These are phyloP conservation scores for Cygnus buccinator DNA, from an alignment of 2,113 vertebrate species.

Conservation along the genomic window DNA sequence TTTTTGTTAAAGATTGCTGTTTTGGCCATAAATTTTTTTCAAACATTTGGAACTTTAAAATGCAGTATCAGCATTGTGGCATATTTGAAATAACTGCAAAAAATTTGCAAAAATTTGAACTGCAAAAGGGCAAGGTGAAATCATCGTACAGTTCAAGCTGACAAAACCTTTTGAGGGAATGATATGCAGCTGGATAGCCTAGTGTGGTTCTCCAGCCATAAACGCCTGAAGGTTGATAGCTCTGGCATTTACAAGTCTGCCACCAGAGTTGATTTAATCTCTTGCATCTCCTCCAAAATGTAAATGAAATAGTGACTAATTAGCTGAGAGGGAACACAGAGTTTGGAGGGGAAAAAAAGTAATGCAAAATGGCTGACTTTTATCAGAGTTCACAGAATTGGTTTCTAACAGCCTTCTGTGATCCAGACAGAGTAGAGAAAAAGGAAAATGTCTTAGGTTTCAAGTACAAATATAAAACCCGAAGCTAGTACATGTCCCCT, in stretches of 20 bases:
- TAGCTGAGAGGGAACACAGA: neutral
- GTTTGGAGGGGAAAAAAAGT: neutral
- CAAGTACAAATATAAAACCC: neutral
- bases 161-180: too few relatives aligned
- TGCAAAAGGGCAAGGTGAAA: too few relatives aligned
- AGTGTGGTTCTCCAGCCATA: too few relatives aligned
- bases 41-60: neutral
- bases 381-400: neutral
- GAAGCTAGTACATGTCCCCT: neutral
- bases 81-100: neutral
- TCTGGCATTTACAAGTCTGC: neutral
- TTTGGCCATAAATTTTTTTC: neutral
- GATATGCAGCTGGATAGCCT: too few relatives aligned
- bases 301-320: neutral
- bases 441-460: neutral
- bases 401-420: neutral
- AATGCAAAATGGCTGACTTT: neutral
- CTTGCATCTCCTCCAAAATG: neutral
- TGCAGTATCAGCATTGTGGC: neutral
- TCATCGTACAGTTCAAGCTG: too few relatives aligned
- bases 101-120: too few relatives aligned
- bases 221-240: neutral
- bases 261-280: neutral
- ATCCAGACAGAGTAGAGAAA: neutral
- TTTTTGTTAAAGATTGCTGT: neutral